Percentiles rank a stretch among this genome's conserved stretches.
Conservation (phyloP, 2,113 vertebrate genomes). For the Pristiophorus japonicus region DNA sequence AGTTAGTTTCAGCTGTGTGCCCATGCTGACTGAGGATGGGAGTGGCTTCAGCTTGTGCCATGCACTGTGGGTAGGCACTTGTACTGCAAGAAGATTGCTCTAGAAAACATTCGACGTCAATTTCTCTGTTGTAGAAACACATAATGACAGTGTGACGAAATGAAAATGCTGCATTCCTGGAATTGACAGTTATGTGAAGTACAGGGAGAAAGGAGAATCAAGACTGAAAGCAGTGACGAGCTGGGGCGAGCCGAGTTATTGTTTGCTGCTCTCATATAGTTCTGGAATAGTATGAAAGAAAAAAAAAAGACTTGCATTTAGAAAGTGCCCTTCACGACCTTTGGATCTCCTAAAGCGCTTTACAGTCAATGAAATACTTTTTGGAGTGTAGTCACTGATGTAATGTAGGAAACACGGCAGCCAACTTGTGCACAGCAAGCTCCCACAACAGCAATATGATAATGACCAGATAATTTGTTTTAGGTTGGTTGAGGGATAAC, state of each 20-base stretch:
- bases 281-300: not conserved
- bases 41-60: not conserved
- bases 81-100: not conserved
- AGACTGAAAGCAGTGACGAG: not conserved
- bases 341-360: not conserved
- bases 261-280: not conserved
- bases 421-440: not conserved
- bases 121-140: not conserved
- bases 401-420: not conserved
- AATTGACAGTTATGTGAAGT: not conserved
- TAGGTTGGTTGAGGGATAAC: not conserved
- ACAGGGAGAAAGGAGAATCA: not conserved
- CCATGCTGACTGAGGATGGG: no score
- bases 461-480: not conserved
- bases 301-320: not conserved
- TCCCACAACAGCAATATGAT: not conserved
- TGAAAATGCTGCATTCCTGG: not conserved
- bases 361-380: not conserved
- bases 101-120: not conserved
- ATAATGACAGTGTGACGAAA: not conserved
- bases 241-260: not conserved
- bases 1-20: not conserved
- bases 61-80: no score
- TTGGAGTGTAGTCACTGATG: not conserved
- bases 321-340: not conserved